These are phyloP conservation scores for Pentamera pediparva DNA, from an alignment of 53 echinoderm and acorn worm species.

Conservation along the genomic window DNA sequence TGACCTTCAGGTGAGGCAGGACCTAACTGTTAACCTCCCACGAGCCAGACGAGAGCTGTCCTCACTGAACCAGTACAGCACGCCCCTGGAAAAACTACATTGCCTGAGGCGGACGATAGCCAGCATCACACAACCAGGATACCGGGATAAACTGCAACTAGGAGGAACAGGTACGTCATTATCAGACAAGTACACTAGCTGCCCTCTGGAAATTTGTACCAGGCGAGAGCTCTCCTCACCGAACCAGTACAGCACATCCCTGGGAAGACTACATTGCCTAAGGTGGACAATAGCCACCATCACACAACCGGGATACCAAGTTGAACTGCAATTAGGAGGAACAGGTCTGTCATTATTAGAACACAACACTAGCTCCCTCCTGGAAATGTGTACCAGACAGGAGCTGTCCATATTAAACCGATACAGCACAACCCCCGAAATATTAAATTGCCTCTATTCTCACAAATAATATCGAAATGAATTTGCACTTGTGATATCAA, in stretches of 20 bases:
- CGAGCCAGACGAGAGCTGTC: constrained; percentile 85
- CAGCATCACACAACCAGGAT: constrained; percentile 84
- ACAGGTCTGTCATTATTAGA: constrained; percentile 15
- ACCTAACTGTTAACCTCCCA: constrained; percentile 88
- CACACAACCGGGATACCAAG: constrained; percentile 76
- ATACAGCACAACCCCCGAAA: constrained; percentile 76
- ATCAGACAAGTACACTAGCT: too few relatives aligned
- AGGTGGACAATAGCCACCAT: constrained; percentile 81
- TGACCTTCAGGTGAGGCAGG: constrained; percentile 73
- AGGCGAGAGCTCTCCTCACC: constrained; percentile 74
- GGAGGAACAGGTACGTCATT: constrained; percentile 23
- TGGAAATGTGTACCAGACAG: too few relatives aligned
- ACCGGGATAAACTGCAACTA: constrained; percentile 44
- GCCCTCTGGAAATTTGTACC: too few relatives aligned
- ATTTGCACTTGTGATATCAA: too few relatives aligned
- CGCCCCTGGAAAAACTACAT: constrained; percentile 89
- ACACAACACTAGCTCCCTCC: too few relatives aligned
- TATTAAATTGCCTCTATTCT: constrained; percentile 89
- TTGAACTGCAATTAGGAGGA: constrained; percentile 31
- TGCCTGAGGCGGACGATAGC: constrained; percentile 81
- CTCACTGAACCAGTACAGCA: constrained; percentile 66
- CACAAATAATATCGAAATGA: too few relatives aligned
- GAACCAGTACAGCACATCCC: constrained; percentile 75
- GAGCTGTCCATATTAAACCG: constrained; percentile 81
- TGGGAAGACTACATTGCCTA: constrained; percentile 88